A percentile compares a stretch with the other conserved stretches of the same genome.
Conservation (phyloP, 23 tunicate genomes). For the Ascidia mentula region DNA sequence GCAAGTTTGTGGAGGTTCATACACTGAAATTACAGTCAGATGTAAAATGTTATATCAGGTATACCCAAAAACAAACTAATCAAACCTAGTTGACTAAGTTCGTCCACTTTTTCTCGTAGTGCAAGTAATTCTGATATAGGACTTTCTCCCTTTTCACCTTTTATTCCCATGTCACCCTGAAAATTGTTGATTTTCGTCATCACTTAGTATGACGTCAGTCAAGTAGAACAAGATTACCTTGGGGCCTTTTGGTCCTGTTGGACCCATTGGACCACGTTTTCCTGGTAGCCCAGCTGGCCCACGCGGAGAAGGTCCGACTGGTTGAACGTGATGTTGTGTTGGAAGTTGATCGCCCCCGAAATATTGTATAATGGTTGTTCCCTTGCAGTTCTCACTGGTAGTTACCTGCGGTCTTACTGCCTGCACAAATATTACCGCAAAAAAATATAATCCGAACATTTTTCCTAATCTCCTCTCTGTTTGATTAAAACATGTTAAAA, state of each 20-base stretch:
- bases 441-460: no score
- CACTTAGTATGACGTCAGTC: not conserved
- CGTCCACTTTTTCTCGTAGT: not conserved
- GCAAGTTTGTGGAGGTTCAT: not conserved
- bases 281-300: constrained; percentile 6
- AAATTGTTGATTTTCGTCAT: not conserved
- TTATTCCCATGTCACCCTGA: not conserved
- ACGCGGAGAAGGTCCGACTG: not conserved
- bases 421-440: no score
- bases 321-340: not conserved
- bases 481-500: no score
- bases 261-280: not conserved
- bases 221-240: not conserved
- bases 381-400: constrained; percentile 7
- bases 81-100: no score
- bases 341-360: not conserved
- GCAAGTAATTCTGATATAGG: not conserved
- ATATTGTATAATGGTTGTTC: not conserved
- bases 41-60: not conserved
- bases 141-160: not conserved
- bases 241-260: not conserved
- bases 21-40: not conserved
- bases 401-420: no score
- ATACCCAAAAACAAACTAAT: not conserved
- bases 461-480: no score